Evolutionary conservation across 2,113 vertebrate genomes (phyloP), one percentile per base, ranked within the genome.

Genomic region (Cisticola juncidis): DNA sequence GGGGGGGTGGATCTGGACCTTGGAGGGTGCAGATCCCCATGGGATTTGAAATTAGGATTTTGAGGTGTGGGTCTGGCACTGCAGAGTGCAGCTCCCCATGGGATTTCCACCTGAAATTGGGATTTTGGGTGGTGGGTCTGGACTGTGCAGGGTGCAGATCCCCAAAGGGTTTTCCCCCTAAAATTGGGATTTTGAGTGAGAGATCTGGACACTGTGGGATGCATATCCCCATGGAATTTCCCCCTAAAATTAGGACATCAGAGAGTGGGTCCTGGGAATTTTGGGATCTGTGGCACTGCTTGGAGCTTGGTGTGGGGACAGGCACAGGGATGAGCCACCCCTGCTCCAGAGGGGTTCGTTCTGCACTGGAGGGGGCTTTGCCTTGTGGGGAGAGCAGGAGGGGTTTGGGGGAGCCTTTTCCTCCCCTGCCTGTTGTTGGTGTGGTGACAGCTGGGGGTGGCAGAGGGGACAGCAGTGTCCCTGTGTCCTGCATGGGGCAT

Each of bases 1-100:
- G 42, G 54, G 33, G 3, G 19, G 10, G n/a, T 1, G 18, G 24
- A 0, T 35, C 31, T 28, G 70, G 31, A 35, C 2, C 0, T 0
- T 28, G 40, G 2, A 7, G 5, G 9, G 10, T 57, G 0, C 14
- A 45, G 2, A 45, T 74, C 6, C 20, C 1, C 11, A 8, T 0
- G 6, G 6, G 6, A 1, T 15, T 10, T 20, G 2, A n/a, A 66
- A 45, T 12, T 25, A 22, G 64, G 31, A n/a, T 66, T 47, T 66
- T n/a, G 23, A 23, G 23, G 12, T 31, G 9, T 5, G 28, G 29
- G 5, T 50, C 3, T 61, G 44, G 21, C n/a, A 24, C 8, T 0
- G 54, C 0, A 12, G 53, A 24, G 6, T 29, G 3, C 19, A 23
- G 8, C 36, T 47, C 14, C 33, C 3, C 8, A 2, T 7, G 20